Base-by-base conservation (phyloP, 2,888 invertebrate genomes). In the Leptogaster cylindrica region DNA sequence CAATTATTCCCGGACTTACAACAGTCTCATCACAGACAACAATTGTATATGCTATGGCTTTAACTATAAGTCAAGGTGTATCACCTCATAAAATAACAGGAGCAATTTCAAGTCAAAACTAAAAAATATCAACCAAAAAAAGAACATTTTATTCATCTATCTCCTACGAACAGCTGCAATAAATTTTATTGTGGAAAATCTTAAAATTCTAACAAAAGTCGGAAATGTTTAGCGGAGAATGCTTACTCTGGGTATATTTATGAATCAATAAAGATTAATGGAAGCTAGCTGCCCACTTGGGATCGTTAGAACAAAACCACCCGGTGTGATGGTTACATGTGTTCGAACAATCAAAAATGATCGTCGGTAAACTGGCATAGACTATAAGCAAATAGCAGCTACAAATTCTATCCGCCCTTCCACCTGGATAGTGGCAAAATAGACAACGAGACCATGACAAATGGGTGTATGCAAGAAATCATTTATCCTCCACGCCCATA, bases 401-500 rank as follows among this genome's bases (percentile, higher is more conserved):
- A 41, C 14, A 41, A 18, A 41, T 41, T 41, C 41, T 7, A 6
- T 41, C 41, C 41, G 14, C 41, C 16, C 14, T 16, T 18, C 41
- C 7, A 31, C 12, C 18, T 16, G 6, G 7, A 18, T 16, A 41
- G 41, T 41, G 18, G 41, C n/a, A 16, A 16, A 41, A 41, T 14
- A 14, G 41, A 16, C 41, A 48, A 48, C 48, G 10, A 48, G 48
- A 23, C 48, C 27, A 48, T 48, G 48, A 48, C 48, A 48, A 48
- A 48, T 48, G 48, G 48, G 27, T 25, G 48, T 48, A 25, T 25
- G 12, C 12, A 48, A 12, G 48, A 27, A 48, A 48, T 48, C 48
- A 48, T 48, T 48, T 48, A 48, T 48, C 48, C 25, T 48, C 48
- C 48, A 48, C 48, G 48, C 48, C 48, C 48, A 48, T 48, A 25